Percentiles rank a stretch among this genome's conserved stretches.
phyloP scores from a whole-genome alignment of 1,140 invertebrate species.

The Coptotermes formosanus region DNA sequence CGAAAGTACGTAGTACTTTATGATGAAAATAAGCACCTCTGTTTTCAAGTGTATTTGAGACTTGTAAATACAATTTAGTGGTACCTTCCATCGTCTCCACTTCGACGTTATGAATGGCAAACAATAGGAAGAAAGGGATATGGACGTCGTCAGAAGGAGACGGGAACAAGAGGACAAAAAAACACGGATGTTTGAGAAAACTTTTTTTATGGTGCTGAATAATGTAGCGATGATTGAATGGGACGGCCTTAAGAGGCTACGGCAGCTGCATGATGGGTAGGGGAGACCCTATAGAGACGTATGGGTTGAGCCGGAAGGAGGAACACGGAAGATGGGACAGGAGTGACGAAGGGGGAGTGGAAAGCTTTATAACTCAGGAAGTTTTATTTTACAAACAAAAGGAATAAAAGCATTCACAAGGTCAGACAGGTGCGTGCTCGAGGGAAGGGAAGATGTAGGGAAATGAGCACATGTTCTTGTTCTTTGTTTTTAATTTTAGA shows the following conservation, averaged over 20 bases:
- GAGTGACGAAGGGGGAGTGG: not conserved
- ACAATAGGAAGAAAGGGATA: not conserved
- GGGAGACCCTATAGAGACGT: too few relatives aligned
- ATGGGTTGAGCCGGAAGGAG: not conserved
- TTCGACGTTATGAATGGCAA: not conserved
- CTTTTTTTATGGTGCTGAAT: not conserved
- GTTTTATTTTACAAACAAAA: not conserved
- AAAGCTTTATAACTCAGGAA: not conserved
- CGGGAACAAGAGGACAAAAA: not conserved
- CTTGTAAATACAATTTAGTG: too few relatives aligned
- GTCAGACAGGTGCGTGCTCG: not conserved
- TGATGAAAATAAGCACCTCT: too few relatives aligned
- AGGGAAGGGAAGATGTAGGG: not conserved
- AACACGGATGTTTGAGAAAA: too few relatives aligned
- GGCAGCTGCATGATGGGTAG: not conserved
- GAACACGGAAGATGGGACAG: not conserved
- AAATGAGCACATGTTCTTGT: not conserved
- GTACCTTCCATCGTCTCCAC: not conserved
- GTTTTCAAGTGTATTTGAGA: too few relatives aligned
- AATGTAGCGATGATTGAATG: not conserved
- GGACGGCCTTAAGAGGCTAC: not conserved
- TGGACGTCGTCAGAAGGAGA: not conserved
- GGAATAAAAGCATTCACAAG: not conserved
- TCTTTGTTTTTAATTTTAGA: constrained; percentile 17
- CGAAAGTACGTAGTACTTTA: too few relatives aligned